phyloP scores from a whole-genome alignment of 2,888 invertebrate species.

The Drosophila testacea region DNA sequence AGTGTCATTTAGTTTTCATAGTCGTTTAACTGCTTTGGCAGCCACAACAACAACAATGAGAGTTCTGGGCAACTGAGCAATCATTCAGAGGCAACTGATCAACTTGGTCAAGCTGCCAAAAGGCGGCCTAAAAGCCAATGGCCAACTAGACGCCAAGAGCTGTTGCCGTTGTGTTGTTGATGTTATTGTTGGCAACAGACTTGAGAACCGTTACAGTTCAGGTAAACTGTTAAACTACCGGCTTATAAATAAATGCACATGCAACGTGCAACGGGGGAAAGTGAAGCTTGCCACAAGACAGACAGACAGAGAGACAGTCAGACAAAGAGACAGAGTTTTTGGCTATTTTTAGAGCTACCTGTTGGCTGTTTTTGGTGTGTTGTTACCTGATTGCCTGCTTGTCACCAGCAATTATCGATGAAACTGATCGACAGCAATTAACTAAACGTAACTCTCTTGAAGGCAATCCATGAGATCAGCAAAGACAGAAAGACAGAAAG shows the following conservation, averaged over 20 bases:
- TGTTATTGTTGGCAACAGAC: constrained; percentile 38
- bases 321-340: constrained; percentile 12
- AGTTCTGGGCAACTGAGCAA: constrained; percentile 21
- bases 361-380: constrained; percentile 9
- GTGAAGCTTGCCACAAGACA: constrained; percentile 26
- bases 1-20: constrained; percentile 61
- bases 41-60: constrained; percentile 27
- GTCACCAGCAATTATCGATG: constrained; percentile 31
- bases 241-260: constrained; percentile 9
- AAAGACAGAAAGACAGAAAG: neutral
- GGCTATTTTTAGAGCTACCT: constrained; percentile 46
- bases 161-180: constrained; percentile 19
- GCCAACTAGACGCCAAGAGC: constrained; percentile 50
- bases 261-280: constrained; percentile 34
- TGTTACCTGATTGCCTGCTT: constrained; percentile 3
- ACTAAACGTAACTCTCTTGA: constrained; percentile 29
- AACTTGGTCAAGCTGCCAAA: constrained; percentile 67
- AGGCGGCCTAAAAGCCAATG: constrained; percentile 48
- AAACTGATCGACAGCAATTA: constrained; percentile 41
- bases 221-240: constrained; percentile 48
- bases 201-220: constrained; percentile 64
- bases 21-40: constrained; percentile 60
- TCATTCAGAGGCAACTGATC: constrained; percentile 51
- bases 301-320: too few relatives aligned
- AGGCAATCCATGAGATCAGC: constrained; percentile 48